Conservation (phyloP, 2,888 invertebrate species). For the Calliopum simillimum region DNA sequence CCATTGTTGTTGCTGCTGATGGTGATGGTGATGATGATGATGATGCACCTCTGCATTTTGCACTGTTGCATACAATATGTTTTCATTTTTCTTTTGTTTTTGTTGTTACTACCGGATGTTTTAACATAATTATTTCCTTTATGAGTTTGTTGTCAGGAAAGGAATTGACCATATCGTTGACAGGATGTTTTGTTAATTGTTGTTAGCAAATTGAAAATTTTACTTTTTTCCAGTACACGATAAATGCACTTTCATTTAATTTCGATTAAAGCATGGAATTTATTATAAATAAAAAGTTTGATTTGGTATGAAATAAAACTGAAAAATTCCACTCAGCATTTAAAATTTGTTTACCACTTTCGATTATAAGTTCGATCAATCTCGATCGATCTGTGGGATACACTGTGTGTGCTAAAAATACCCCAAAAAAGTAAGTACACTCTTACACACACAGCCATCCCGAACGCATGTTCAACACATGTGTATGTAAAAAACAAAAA, state of each 20-base stretch:
- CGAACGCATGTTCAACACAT: too few species aligned
- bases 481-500: too few species aligned
- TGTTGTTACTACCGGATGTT: slow-evolving; percentile 16
- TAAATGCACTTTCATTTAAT: not conserved
- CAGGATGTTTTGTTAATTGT: not conserved
- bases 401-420: too few species aligned
- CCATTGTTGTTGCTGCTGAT: slow-evolving; percentile 10
- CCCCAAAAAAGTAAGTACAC: too few species aligned
- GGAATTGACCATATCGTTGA: not conserved
- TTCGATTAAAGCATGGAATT: not conserved
- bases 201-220: not conserved
- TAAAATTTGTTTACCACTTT: too few species aligned
- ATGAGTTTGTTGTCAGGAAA: not conserved
- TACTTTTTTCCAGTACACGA: not conserved
- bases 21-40: not conserved
- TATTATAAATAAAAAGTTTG: not conserved
- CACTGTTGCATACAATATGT: not conserved
- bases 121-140: slow-evolving; percentile 27
- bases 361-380: too few species aligned
- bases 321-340: too few species aligned
- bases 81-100: too few species aligned
- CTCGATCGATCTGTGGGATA: too few species aligned
- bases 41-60: not conserved
- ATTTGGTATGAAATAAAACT: too few species aligned
- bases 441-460: too few species aligned